Conservation (phyloP, 2,797 vertebrate species). For the Typhlichthys eigenmanni region DNA sequence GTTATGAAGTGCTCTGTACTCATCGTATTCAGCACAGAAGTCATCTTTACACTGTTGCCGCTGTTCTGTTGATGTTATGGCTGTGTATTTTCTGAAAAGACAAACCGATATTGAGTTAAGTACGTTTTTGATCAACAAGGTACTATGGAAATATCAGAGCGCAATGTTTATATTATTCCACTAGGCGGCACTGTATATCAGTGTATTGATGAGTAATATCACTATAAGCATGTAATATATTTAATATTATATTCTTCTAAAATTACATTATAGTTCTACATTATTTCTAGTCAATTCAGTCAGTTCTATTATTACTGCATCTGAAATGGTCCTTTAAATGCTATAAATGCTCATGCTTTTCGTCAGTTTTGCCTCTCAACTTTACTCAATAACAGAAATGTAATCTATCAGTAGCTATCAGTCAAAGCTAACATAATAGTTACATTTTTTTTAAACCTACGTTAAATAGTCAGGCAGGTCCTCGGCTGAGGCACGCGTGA, state of each 20-base stretch:
- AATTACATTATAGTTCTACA: background rate
- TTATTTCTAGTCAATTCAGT: slow-evolving; percentile 25
- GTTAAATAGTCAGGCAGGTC: slow-evolving; percentile 82
- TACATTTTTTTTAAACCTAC: slow-evolving; percentile 71
- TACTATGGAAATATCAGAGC: background rate
- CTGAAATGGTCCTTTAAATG: slow-evolving; percentile 25
- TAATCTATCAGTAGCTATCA: too few relatives aligned
- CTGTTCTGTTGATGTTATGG: slow-evolving; percentile 78
- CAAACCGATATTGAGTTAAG: background rate
- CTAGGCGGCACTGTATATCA: slow-evolving; percentile 56
- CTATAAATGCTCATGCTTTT: too few relatives aligned
- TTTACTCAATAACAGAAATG: too few relatives aligned
- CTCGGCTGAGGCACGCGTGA: slow-evolving; percentile 61
- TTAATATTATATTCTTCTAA: slow-evolving; percentile 51
- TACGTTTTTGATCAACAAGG: background rate
- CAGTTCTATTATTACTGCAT: slow-evolving; percentile 18
- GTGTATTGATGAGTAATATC: slow-evolving; percentile 56
- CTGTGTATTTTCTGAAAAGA: slow-evolving; percentile 77
- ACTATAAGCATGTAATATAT: slow-evolving; percentile 41
- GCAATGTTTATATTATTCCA: slow-evolving; percentile 20
- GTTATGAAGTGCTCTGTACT: slow-evolving; percentile 81
- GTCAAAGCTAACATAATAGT: too few relatives aligned
- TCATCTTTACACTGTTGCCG: slow-evolving; percentile 82
- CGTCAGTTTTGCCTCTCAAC: too few relatives aligned
- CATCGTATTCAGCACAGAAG: slow-evolving; percentile 83